Evolutionary conservation across 2,797 vertebrate genomes (phyloP).

Genomic region (Pelodytes ibericus): DNA sequence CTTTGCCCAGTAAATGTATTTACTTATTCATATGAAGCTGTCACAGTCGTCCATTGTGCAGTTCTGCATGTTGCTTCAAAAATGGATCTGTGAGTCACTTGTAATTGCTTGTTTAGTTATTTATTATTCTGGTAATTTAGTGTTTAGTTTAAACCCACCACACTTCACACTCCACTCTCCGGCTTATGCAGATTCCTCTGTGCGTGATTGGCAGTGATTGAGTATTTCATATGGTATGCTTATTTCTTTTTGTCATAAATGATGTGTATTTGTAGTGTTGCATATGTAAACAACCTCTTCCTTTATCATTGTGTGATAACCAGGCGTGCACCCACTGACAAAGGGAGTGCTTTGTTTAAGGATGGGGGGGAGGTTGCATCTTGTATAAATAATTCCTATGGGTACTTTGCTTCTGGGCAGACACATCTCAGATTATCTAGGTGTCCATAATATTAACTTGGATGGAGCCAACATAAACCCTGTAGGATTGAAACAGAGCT

Average conservation of each 20-base stretch:
- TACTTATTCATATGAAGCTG: slow-evolving; percentile 65
- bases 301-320: slow-evolving; percentile 75
- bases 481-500: too few relatives aligned
- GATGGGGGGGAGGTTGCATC: neutral
- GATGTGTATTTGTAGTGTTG: slow-evolving; percentile 82
- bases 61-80: slow-evolving; percentile 66
- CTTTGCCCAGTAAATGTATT: neutral
- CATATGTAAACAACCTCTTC: slow-evolving; percentile 84
- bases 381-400: neutral
- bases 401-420: neutral
- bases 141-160: slow-evolving; percentile 72
- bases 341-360: slow-evolving; percentile 28
- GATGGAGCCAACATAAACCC: too few relatives aligned
- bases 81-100: slow-evolving; percentile 73
- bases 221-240: slow-evolving; percentile 79
- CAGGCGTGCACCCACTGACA: slow-evolving; percentile 54
- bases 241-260: slow-evolving; percentile 83
- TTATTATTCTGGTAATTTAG: slow-evolving; percentile 74
- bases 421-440: neutral
- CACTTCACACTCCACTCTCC: slow-evolving; percentile 72
- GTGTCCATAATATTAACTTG: too few relatives aligned
- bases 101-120: slow-evolving; percentile 78
- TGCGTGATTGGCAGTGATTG: slow-evolving; percentile 84
- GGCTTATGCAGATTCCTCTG: slow-evolving; percentile 78
- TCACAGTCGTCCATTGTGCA: slow-evolving; percentile 70